Percentiles rank a stretch among this genome's conserved stretches.
Evolutionary conservation across 2,113 vertebrate species (phyloP).

Genomic region (Salvelinus alpinus): DNA sequence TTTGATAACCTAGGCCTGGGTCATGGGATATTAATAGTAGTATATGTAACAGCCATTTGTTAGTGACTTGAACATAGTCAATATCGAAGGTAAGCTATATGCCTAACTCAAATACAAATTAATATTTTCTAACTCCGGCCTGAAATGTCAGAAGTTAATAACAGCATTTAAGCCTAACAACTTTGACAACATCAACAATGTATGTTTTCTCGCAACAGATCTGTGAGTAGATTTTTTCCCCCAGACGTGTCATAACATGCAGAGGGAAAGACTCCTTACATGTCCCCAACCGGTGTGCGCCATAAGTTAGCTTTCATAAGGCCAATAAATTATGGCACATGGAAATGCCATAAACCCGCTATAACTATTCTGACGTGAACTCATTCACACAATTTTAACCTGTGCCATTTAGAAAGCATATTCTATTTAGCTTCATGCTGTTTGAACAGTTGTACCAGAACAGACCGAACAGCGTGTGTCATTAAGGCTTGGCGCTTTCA

Average conservation of each 20-base stretch:
- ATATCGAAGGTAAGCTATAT: not conserved
- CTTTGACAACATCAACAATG: not conserved
- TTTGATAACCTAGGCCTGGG: not conserved
- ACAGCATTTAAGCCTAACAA: too few relatives aligned
- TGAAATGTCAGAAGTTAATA: too few relatives aligned
- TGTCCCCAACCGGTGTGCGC: slow-evolving; percentile 8
- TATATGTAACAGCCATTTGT: too few relatives aligned
- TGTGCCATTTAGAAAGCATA: not conserved
- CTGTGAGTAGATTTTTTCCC: not conserved
- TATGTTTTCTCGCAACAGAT: not conserved
- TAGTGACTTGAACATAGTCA: not conserved
- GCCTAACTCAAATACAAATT: not conserved
- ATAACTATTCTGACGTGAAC: not conserved
- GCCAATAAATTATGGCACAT: slow-evolving; percentile 12
- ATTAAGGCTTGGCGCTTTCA: not conserved
- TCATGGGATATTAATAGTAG: not conserved
- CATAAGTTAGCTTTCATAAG: slow-evolving; percentile 3
- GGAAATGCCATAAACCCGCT: slow-evolving; percentile 19
- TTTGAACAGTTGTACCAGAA: not conserved
- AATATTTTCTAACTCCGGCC: not conserved
- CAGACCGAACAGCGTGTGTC: not conserved
- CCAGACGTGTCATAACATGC: not conserved
- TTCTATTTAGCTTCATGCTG: not conserved
- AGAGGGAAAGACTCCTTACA: not conserved
- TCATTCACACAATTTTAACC: slow-evolving; percentile 11